phyloP scores from a whole-genome alignment of 2,113 vertebrate genomes.

The Lagopus leucura region DNA sequence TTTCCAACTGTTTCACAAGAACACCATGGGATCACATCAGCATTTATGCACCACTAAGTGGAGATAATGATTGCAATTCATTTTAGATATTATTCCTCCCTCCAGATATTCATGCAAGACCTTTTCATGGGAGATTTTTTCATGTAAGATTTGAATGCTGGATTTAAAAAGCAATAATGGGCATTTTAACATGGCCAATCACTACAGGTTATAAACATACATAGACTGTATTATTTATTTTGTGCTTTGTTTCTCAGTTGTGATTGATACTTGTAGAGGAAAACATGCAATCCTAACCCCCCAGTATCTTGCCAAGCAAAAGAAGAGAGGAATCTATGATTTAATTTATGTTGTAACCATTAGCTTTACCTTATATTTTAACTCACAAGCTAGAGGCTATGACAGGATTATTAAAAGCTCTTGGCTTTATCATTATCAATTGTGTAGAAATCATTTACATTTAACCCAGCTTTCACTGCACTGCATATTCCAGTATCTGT shows the following conservation, averaged over 20 bases:
- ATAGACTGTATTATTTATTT: background rate
- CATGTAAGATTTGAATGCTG: background rate
- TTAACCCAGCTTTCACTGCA: background rate
- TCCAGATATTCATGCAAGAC: rapidly evolving
- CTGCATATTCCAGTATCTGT: background rate
- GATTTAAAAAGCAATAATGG: background rate
- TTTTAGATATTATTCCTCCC: background rate
- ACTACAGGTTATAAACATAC: background rate
- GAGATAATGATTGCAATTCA: too few species aligned
- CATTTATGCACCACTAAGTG: background rate
- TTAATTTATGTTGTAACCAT: background rate
- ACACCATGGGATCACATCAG: background rate
- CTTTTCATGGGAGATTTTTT: background rate
- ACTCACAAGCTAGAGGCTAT: background rate
- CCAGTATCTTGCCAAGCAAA: background rate
- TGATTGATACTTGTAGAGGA: background rate
- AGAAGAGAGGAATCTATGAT: rapidly evolving
- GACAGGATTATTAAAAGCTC: background rate
- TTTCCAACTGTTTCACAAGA: background rate
- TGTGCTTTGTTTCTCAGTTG: background rate
- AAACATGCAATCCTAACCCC: background rate
- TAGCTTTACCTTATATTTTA: background rate
- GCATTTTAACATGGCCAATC: background rate
- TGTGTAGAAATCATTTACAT: background rate
- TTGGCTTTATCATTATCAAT: background rate